A percentile compares a stretch with the other conserved stretches of the same genome.
Evolutionary conservation across 92 coral and sea anemone species (phyloP).

Genomic region (Heliopora coerulea): DNA sequence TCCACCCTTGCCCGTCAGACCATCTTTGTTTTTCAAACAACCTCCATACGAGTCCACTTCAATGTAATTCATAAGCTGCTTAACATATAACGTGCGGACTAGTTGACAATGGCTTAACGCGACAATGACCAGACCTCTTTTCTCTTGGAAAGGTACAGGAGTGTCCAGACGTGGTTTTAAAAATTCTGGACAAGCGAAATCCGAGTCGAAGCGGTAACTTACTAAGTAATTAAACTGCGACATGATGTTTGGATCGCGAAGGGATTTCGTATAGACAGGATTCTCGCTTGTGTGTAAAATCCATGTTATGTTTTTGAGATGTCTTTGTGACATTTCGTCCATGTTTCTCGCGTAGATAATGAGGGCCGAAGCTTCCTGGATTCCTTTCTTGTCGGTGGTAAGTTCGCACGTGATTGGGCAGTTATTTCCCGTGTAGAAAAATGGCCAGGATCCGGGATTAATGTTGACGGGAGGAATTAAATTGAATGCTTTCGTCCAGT

Average conservation of each 20-base stretch:
- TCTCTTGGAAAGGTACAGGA: slow-evolving; percentile 72
- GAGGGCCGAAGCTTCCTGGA: slow-evolving; percentile 88
- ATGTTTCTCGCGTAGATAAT: slow-evolving; percentile 92
- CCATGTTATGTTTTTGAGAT: slow-evolving; percentile 85
- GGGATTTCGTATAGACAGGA: slow-evolving; percentile 87
- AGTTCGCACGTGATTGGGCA: slow-evolving; percentile 94
- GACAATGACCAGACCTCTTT: slow-evolving; percentile 72
- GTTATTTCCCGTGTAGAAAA: slow-evolving; percentile 88
- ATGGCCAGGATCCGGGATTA: slow-evolving; percentile 65
- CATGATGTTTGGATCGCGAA: slow-evolving; percentile 65
- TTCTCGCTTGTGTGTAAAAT: slow-evolving; percentile 94
- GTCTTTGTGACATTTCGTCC: slow-evolving; percentile 74
- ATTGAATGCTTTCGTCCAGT: slow-evolving; percentile 86
- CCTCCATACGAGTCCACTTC: slow-evolving; percentile 82
- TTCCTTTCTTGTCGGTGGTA: slow-evolving; percentile 72
- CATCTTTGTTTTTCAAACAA: slow-evolving; percentile 75
- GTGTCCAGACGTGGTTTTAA: slow-evolving; percentile 76
- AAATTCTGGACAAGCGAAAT: slow-evolving; percentile 90
- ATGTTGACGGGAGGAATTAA: slow-evolving; percentile 76
- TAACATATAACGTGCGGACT: slow-evolving; percentile 82
- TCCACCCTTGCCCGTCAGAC: slow-evolving; percentile 58
- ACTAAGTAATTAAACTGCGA: slow-evolving; percentile 77
- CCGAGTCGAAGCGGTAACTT: slow-evolving; percentile 89
- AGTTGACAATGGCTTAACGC: slow-evolving; percentile 86
- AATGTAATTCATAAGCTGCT: slow-evolving; percentile 76